Base-by-base conservation (phyloP, 2,888 invertebrate species). In the Protophormia terraenovae region DNA sequence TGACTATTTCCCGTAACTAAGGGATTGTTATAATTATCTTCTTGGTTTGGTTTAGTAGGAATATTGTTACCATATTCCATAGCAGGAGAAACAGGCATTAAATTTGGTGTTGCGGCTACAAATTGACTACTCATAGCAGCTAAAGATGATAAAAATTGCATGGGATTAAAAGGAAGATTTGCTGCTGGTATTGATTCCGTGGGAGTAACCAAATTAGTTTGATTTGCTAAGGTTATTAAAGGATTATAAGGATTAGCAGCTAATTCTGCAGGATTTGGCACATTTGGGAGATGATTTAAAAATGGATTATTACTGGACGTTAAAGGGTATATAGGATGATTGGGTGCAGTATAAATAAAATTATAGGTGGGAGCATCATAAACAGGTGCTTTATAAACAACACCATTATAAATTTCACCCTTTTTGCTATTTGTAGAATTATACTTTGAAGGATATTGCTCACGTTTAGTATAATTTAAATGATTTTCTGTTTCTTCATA, bases 361-460 rank as follows among this genome's bases (percentile, higher is more conserved):
- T 83, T 78, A 55, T 67, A 73, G 0, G 73, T 78, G 5, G 78
- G 73, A 22, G 67, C 72, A 73, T 83, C 72, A 38, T 78, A 73
- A 3, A 73, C 60, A 1, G 83, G 78, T 10, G 67, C 73, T 16
- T 72, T 78, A 24, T 78, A 73, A 73, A 73, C 78, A n/a, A 41
- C 27, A 1, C 78, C 78, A 78, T 78, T 83, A 78, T 83, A 83
- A 19, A 62, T 83, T 24, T 67, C 67, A 22, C 24, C 50, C 7
- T 71, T 77, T 2, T 58, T 71, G 22, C 6, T 0, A 16, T 27
- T 50, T 1, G 55, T 19, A 0, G n/a, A 14, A 7, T 45, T 75
- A 32, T 32, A 19, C 4, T 73, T 64, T 0, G 38, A 3, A 14
- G 32, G 6, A 47, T 22, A 24, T 50, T 71, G 38, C 1, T 53